A percentile compares a stretch with the other conserved stretches of the same genome.
Evolutionary conservation across 1,140 invertebrate species (phyloP).

Genomic region (Eumeta japonica): DNA sequence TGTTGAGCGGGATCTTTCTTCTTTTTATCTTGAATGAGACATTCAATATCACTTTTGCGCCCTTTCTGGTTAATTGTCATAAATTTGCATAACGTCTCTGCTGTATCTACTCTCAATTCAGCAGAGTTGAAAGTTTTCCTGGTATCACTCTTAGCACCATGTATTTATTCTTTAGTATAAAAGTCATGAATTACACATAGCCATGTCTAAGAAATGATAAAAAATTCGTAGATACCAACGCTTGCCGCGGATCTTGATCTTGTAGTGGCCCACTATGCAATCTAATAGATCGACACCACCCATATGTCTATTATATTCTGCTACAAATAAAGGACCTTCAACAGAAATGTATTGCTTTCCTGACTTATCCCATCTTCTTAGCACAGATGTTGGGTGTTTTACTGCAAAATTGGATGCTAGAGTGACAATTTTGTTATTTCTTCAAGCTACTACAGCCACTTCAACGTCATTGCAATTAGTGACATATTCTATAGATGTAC

Average conservation of each 20-base stretch:
- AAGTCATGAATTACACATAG: slow-evolving; percentile 3
- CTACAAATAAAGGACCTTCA: slow-evolving; percentile 1
- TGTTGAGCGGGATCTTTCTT: too few relatives aligned
- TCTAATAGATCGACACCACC: too few relatives aligned
- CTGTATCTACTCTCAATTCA: slow-evolving; percentile 4
- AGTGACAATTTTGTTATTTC: slow-evolving; percentile 4
- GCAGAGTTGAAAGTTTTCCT: slow-evolving; percentile 3
- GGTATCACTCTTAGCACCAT: slow-evolving; percentile 2
- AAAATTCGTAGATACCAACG: too few relatives aligned
- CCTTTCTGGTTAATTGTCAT: slow-evolving; percentile 3
- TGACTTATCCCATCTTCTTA: slow-evolving; percentile 4
- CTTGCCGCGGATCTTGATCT: too few relatives aligned
- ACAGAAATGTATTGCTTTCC: slow-evolving; percentile 6
- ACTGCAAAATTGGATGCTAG: slow-evolving; percentile 4
- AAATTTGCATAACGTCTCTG: slow-evolving; percentile 6
- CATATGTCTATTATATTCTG: too few relatives aligned
- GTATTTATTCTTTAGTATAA: slow-evolving; percentile 5
- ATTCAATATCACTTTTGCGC: slow-evolving; percentile 6
- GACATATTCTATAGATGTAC: too few relatives aligned
- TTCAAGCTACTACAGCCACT: slow-evolving; percentile 1
- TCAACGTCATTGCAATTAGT: too few relatives aligned
- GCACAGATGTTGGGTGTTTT: slow-evolving; percentile 1
- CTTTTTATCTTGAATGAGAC: slow-evolving; percentile 5
- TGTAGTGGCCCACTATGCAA: too few relatives aligned
- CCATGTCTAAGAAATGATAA: too few relatives aligned